Evolutionary conservation across 64 coral and sea anemone genomes (phyloP).

Genomic region (Acropora yongei): DNA sequence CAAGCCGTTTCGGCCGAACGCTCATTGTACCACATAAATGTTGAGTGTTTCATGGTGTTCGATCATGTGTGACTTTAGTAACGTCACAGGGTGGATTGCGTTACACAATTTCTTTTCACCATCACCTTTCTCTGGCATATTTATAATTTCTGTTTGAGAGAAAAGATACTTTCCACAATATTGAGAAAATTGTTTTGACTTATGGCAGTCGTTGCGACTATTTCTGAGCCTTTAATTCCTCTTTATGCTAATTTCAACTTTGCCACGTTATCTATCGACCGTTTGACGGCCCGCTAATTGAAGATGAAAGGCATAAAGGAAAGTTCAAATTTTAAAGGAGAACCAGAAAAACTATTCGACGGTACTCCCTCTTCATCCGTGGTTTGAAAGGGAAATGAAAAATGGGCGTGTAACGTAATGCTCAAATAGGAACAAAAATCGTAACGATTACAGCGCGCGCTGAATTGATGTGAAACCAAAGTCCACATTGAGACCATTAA

Average conservation of each 20-base stretch:
- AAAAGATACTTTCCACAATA: background rate
- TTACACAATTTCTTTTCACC: background rate
- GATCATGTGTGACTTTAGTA: slow-evolving; percentile 19
- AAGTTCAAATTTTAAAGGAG: no score
- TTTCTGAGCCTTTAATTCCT: background rate
- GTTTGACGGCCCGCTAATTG: background rate
- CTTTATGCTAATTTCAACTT: background rate
- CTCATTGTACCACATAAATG: background rate
- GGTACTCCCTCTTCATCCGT: no score
- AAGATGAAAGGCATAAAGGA: no score
- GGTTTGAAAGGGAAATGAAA: no score
- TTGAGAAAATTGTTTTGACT: background rate
- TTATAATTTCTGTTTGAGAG: background rate
- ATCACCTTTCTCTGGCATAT: background rate
- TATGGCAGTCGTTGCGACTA: background rate
- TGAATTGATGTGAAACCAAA: no score
- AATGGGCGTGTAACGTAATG: no score
- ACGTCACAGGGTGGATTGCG: slow-evolving; percentile 21
- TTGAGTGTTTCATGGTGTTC: background rate
- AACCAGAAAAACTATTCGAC: no score
- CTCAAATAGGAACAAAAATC: no score
- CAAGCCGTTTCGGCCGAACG: background rate
- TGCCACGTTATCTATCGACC: background rate
- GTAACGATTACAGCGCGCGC: no score
- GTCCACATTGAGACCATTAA: no score